A percentile compares a stretch with the other conserved stretches of the same genome.
phyloP scores from a whole-genome alignment of 2,888 invertebrate species.

The Eupithecia centaureata region DNA sequence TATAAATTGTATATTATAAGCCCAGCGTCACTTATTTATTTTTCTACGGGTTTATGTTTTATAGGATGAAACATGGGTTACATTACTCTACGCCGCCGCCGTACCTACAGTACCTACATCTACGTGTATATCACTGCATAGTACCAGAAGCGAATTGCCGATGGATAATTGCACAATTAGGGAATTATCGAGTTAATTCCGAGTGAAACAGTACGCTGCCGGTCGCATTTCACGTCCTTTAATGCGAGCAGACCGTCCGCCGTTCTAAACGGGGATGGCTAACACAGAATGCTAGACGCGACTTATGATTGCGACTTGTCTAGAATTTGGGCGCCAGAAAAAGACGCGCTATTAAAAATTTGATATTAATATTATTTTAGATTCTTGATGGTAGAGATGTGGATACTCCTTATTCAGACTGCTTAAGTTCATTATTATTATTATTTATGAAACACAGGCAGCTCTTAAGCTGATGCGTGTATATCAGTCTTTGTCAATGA shows the following conservation, averaged over 20 bases:
- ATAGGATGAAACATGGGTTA: too few relatives aligned
- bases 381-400: neutral
- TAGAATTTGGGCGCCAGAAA: neutral
- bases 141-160: constrained; percentile 70
- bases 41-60: neutral
- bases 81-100: too few relatives aligned
- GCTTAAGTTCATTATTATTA: too few relatives aligned
- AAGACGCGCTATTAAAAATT: neutral
- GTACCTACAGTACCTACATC: neutral
- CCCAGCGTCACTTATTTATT: neutral
- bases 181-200: constrained; percentile 80
- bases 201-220: constrained; percentile 71
- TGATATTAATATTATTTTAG: too few relatives aligned
- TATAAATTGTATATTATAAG: too few relatives aligned
- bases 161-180: constrained; percentile 79
- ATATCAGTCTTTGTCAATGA: too few relatives aligned
- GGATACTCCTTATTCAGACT: neutral
- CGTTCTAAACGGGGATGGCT: constrained; percentile 20
- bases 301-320: constrained; percentile 6
- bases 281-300: constrained; percentile 1
- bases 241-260: constrained; percentile 39
- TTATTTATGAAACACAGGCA: too few relatives aligned
- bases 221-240: constrained; percentile 41
- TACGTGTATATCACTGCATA: constrained; percentile 51
- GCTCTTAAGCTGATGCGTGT: too few relatives aligned